Base-by-base conservation (phyloP, 2,113 vertebrate species). In the Ptilonorhynchus violaceus region DNA sequence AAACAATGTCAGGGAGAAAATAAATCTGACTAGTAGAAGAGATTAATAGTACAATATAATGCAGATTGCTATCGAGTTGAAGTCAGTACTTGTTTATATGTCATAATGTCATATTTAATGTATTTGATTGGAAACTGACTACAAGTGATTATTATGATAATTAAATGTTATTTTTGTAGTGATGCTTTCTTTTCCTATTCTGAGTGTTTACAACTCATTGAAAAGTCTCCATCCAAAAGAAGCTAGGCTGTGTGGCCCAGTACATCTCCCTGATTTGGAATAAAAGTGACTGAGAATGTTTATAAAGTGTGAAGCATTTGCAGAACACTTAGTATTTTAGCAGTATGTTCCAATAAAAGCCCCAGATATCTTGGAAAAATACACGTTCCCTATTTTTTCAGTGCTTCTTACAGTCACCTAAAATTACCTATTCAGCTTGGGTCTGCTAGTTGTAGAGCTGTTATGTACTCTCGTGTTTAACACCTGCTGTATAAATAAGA, bases 221-320 rank as follows among this genome's bases (percentile, higher is more conserved):
- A 60, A 82, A 82, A 89, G 30, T 52, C 37, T 85, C 53, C n/a
- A 13, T 82, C 8, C 2, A 35, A 72, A 77, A 33, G 31, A n/a
- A 67, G 7, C 60, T 76, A 72, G 73, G 6, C 42, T 92, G 62
- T 81, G 59, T 88, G 81, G 70, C 69, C 53, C 30, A 52, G 25
- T 52, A 31, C 15, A 28, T 79, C 62, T 89, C 24, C 68, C 37
- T 64, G 20, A 47, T 82, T 64, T 88, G 62, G 50, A 78, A 82
- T 89, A 89, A 72, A 76, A 56, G 44, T 72, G 41, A 79, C 49
- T 53, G 47, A 75, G 55, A 87, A n/a, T 76, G 66, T 94, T 95
- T 91, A 91, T 68, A 79, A 91, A 96, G 63, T 58, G 23, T 92
- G 85, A 92, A 85, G 53, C 49, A 53, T 74, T 81, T 95, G 69